A percentile compares a stretch with the other conserved stretches of the same genome.
Conservation (phyloP, 2,888 invertebrate species). For the Phoronis australis region DNA sequence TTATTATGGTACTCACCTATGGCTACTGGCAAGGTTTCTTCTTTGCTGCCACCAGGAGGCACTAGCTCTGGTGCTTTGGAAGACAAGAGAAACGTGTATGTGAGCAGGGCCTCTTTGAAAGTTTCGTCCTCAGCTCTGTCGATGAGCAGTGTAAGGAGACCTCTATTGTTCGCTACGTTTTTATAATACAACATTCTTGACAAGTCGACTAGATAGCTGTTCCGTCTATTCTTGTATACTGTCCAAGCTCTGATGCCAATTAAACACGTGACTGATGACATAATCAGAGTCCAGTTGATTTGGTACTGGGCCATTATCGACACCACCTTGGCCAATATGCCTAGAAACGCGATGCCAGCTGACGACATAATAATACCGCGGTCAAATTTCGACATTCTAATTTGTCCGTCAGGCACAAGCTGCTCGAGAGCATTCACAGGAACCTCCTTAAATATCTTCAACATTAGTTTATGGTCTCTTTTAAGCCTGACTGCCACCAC, state of each 20-base stretch:
- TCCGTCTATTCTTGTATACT: constrained; percentile 35
- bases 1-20: background rate
- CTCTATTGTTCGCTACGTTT: constrained; percentile 48
- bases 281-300: constrained; percentile 33
- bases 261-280: constrained; percentile 28
- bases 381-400: constrained; percentile 35
- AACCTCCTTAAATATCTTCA: constrained; percentile 50
- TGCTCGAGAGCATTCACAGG: constrained; percentile 40
- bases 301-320: constrained; percentile 29
- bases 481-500: constrained; percentile 46
- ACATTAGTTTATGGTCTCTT: constrained; percentile 43
- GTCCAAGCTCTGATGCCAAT: constrained; percentile 30
- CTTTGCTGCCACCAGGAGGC: constrained; percentile 11
- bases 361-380: constrained; percentile 28
- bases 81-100: constrained; percentile 41
- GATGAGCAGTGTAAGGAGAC: constrained; percentile 42
- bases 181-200: constrained; percentile 44
- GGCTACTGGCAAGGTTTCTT: constrained; percentile 19
- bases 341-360: constrained; percentile 21
- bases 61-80: constrained; percentile 23
- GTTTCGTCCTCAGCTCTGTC: constrained; percentile 50
- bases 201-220: constrained; percentile 37
- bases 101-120: constrained; percentile 45
- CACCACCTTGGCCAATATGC: constrained; percentile 38
- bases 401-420: constrained; percentile 43